Evolutionary conservation across 2,113 vertebrate species (phyloP).

Genomic region (Xiphophorus maculatus): DNA sequence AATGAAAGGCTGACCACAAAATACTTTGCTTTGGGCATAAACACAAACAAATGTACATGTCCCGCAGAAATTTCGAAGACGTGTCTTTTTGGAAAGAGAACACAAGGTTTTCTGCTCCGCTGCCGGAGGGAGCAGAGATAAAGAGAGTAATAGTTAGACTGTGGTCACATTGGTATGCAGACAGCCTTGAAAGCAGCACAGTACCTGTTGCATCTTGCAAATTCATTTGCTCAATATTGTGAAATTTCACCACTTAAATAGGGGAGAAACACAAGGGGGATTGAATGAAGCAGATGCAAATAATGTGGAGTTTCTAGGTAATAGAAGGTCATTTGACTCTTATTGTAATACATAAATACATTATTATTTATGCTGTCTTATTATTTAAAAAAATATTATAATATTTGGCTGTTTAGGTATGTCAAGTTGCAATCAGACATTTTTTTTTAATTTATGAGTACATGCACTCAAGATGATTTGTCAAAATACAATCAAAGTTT

Average conservation of each 20-base stretch:
- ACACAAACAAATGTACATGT: slow-evolving; percentile 79
- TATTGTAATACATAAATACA: background rate
- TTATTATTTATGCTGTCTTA: background rate
- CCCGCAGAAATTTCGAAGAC: slow-evolving; percentile 63
- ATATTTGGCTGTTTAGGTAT: background rate
- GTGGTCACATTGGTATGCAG: slow-evolving; percentile 84
- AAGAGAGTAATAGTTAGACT: slow-evolving; percentile 85
- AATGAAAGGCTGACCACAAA: slow-evolving; percentile 45
- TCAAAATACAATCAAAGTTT: too few relatives aligned
- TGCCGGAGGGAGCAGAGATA: slow-evolving; percentile 80
- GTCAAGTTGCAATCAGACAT: background rate
- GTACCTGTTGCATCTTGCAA: slow-evolving; percentile 86
- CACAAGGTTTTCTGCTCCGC: slow-evolving; percentile 75
- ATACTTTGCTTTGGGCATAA: slow-evolving; percentile 75
- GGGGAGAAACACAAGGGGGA: slow-evolving; percentile 32
- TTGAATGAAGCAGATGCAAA: slow-evolving; percentile 16
- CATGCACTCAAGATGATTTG: background rate
- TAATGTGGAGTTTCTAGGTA: background rate
- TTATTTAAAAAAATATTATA: background rate
- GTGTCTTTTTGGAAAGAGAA: slow-evolving; percentile 75
- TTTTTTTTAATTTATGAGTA: background rate
- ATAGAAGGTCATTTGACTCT: background rate
- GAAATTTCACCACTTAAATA: slow-evolving; percentile 76
- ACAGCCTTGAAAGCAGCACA: slow-evolving; percentile 78
- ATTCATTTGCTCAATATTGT: slow-evolving; percentile 80